phyloP scores from a whole-genome alignment of 2,797 vertebrate genomes.

The Acanthurus lineatus region DNA sequence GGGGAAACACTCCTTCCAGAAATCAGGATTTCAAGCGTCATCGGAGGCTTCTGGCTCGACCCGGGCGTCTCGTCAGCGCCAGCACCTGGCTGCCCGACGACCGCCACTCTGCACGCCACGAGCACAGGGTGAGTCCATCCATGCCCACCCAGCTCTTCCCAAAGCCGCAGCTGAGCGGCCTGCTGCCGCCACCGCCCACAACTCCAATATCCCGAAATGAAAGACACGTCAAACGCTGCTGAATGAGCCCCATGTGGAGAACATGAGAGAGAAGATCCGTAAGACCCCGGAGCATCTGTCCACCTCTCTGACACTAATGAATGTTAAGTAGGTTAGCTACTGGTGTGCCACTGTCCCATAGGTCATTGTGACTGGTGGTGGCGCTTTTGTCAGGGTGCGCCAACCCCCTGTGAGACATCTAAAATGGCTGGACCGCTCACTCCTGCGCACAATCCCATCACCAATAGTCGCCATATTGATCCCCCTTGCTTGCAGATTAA shows the following conservation, averaged over 20 bases:
- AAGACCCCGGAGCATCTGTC: constrained; percentile 87
- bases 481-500: constrained; percentile 94
- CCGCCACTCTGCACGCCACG: constrained; percentile 46
- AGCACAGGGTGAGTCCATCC: constrained; percentile 77
- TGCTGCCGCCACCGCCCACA: constrained; percentile 62
- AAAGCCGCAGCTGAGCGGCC: constrained; percentile 57
- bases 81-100: constrained; percentile 57
- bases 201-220: constrained; percentile 66
- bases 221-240: constrained; percentile 74
- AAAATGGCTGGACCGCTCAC: constrained; percentile 87
- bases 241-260: constrained; percentile 80
- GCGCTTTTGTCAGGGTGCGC: constrained; percentile 83
- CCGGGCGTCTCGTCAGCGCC: constrained; percentile 42
- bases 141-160: constrained; percentile 65
- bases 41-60: constrained; percentile 37
- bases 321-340: constrained; percentile 91
- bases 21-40: constrained; percentile 47
- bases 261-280: constrained; percentile 75
- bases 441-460: constrained; percentile 88
- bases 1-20: constrained; percentile 46
- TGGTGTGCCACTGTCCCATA: constrained; percentile 86
- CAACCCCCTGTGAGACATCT: constrained; percentile 83
- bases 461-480: constrained; percentile 93
- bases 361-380: constrained; percentile 86
- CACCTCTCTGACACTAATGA: constrained; percentile 90